These are phyloP conservation scores for Chymomyza amoena DNA, from an alignment of 2,888 invertebrate species.

Conservation along the genomic window DNA sequence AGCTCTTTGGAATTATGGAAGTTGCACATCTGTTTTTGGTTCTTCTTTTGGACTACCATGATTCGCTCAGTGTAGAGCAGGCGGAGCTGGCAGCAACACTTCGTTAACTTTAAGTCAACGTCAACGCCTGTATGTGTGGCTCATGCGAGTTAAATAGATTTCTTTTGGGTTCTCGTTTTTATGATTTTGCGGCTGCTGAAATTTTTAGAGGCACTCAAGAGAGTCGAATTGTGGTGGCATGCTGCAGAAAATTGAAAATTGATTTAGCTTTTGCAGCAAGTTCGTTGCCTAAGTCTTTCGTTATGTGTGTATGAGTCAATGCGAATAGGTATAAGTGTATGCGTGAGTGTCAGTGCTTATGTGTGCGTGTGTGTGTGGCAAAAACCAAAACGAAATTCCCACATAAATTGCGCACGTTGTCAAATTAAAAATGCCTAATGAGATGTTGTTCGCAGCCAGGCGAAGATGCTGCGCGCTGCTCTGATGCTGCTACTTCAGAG, in stretches of 20 bases:
- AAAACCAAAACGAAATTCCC: constrained; percentile 61
- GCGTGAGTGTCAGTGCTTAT: neutral
- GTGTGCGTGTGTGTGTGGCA: constrained; percentile 34
- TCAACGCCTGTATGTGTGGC: constrained; percentile 61
- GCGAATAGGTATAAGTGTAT: neutral
- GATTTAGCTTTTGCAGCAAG: constrained; percentile 51
- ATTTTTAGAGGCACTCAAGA: neutral
- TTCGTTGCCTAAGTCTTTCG: neutral
- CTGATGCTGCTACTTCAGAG: constrained; percentile 6
- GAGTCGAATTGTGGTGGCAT: neutral
- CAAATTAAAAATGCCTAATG: constrained; percentile 76
- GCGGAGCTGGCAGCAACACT: constrained; percentile 55
- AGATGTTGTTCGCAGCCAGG: constrained; percentile 53
- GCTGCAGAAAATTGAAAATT: constrained; percentile 71
- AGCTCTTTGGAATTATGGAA: neutral
- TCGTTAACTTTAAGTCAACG: constrained; percentile 62
- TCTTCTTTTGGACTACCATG: neutral
- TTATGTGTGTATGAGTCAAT: neutral
- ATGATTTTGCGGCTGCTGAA: constrained; percentile 15
- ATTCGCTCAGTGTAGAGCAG: neutral
- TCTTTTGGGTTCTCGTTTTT: constrained; percentile 25
- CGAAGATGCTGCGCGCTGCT: constrained; percentile 20
- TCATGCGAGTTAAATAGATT: constrained; percentile 68
- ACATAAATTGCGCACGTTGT: constrained; percentile 76
- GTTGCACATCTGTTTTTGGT: too few relatives aligned